These are phyloP conservation scores for Caerostris darwini DNA, from an alignment of 1,140 invertebrate species.

Conservation along the genomic window DNA sequence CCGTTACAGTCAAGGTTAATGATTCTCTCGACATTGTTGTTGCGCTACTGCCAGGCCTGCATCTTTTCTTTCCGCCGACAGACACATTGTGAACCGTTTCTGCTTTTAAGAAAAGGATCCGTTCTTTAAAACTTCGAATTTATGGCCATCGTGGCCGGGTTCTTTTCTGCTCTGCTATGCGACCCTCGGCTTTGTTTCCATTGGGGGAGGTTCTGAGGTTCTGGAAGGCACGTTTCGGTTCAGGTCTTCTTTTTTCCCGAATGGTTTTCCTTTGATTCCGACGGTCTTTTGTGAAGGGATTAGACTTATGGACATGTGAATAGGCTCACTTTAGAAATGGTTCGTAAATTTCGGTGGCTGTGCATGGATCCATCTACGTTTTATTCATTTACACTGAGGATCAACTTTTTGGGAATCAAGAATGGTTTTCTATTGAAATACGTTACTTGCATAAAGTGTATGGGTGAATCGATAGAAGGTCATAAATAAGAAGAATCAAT, in stretches of 20 bases:
- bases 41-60: not conserved
- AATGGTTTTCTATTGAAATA: no score
- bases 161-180: not conserved
- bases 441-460: no score
- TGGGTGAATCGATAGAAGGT: no score
- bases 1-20: slow-evolving; percentile 42
- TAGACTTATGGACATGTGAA: not conserved
- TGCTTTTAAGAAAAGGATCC: not conserved
- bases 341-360: not conserved
- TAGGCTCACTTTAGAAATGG: slow-evolving; percentile 6
- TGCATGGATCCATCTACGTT: no score
- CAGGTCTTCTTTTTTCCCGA: not conserved
- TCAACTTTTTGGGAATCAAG: no score
- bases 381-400: no score
- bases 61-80: not conserved
- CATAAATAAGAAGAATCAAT: no score
- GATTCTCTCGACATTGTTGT: not conserved
- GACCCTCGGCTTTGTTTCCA: not conserved
- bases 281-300: not conserved
- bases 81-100: not conserved
- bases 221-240: not conserved
- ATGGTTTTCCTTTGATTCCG: not conserved
- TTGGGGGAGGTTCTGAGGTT: not conserved
- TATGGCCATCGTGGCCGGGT: not conserved
- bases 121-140: slow-evolving; percentile 25